A percentile compares a stretch with the other conserved stretches of the same genome.
These are phyloP conservation scores for Diarsia mendica DNA, from an alignment of 2,888 invertebrate species.

Conservation along the genomic window DNA sequence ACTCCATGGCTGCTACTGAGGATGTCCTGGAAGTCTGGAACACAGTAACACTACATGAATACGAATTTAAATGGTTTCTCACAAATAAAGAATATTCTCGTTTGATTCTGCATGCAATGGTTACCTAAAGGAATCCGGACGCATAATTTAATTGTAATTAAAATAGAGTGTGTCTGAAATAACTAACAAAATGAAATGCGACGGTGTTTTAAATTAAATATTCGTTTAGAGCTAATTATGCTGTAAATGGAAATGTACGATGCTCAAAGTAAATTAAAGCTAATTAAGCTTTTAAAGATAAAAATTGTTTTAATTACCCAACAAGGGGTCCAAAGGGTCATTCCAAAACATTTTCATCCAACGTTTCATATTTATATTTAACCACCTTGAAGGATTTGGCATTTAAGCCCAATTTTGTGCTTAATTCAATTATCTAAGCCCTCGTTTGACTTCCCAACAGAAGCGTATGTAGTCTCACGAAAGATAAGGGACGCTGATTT, in stretches of 20 bases:
- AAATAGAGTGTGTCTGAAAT: background rate
- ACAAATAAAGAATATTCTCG: background rate
- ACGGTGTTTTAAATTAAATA: background rate
- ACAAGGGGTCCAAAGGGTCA: background rate
- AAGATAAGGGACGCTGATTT: constrained; percentile 74
- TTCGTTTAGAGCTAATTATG: background rate
- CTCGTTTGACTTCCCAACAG: constrained; percentile 63
- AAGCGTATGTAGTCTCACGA: constrained; percentile 63
- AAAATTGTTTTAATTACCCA: background rate
- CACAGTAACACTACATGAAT: too few relatives aligned
- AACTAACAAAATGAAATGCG: background rate
- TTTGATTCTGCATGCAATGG: background rate
- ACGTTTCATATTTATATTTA: constrained; percentile 31
- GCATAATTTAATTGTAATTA: background rate
- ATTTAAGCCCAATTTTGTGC: constrained; percentile 50
- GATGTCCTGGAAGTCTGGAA: background rate
- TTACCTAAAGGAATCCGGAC: background rate
- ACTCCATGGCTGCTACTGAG: background rate
- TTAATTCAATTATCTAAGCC: constrained; percentile 64
- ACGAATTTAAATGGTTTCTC: background rate
- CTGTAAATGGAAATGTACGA: background rate
- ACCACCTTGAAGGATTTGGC: constrained; percentile 34
- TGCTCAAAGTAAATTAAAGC: background rate
- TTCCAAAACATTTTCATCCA: constrained; percentile 7
- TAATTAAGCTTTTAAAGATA: background rate